A percentile compares a stretch with the other conserved stretches of the same genome.
phyloP scores from a whole-genome alignment of 2,888 invertebrate species.

The Athalia circularis region DNA sequence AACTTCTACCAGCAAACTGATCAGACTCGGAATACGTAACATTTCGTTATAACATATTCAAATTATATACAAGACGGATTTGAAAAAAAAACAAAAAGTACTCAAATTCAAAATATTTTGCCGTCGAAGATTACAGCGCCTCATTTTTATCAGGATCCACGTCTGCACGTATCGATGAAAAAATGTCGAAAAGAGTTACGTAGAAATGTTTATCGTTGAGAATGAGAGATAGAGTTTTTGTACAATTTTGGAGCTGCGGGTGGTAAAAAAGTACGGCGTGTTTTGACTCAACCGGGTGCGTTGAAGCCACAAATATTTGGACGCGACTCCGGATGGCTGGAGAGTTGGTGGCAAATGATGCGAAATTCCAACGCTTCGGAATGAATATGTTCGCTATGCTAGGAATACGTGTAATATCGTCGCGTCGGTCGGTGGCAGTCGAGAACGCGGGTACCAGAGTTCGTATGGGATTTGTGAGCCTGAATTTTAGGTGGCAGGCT shows the following conservation, averaged over 20 bases:
- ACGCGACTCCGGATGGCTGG: not conserved
- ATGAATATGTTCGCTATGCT: slow-evolving; percentile 47
- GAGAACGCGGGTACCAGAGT: slow-evolving; percentile 2
- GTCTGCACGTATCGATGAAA: too few relatives aligned
- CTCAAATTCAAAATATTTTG: too few relatives aligned
- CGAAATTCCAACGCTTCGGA: slow-evolving; percentile 45
- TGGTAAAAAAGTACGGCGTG: slow-evolving; percentile 15
- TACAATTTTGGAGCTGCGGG: not conserved
- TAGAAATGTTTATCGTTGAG: too few relatives aligned
- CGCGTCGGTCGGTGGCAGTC: not conserved
- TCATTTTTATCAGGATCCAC: too few relatives aligned
- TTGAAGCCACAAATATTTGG: slow-evolving; percentile 34
- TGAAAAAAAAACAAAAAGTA: too few relatives aligned
- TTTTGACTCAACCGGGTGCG: slow-evolving; percentile 15
- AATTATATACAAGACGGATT: too few relatives aligned
- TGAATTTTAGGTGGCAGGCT: slow-evolving; percentile 23
- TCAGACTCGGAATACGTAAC: too few relatives aligned
- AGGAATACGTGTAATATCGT: slow-evolving; percentile 47
- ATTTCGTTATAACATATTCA: too few relatives aligned
- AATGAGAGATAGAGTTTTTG: too few relatives aligned
- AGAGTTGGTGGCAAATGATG: slow-evolving; percentile 35
- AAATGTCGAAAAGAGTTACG: too few relatives aligned
- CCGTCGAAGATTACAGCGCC: too few relatives aligned
- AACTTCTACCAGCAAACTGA: too few relatives aligned
- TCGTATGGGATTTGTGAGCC: slow-evolving; percentile 35